Conservation (phyloP, 2,888 invertebrate species). For the Timema cristinae region DNA sequence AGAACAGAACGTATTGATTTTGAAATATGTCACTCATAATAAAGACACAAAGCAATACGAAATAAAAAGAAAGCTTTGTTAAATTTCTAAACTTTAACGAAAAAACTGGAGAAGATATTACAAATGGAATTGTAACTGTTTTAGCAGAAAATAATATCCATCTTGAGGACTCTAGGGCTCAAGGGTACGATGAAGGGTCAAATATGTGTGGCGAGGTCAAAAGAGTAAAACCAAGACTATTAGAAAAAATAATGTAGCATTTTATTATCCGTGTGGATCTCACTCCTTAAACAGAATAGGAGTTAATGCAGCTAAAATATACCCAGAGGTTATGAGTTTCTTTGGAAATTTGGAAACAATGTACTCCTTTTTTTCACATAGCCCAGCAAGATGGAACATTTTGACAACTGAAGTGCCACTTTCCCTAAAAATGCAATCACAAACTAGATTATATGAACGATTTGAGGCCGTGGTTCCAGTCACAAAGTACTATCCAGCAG, state of each 20-base stretch:
- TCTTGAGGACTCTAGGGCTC: too few relatives aligned
- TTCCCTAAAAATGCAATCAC: too few relatives aligned
- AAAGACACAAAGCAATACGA: constrained; percentile 5
- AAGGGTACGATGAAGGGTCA: not conserved
- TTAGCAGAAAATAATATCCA: too few relatives aligned
- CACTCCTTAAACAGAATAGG: too few relatives aligned
- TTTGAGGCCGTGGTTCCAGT: not conserved
- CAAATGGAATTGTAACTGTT: too few relatives aligned
- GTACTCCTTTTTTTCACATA: constrained; percentile 1
- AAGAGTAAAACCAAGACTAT: not conserved
- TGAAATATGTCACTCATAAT: not conserved
- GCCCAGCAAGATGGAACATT: not conserved
- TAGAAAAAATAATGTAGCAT: too few relatives aligned
- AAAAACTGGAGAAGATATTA: not conserved
- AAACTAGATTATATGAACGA: not conserved
- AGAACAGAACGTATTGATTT: not conserved
- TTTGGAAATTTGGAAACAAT: constrained; percentile 7
- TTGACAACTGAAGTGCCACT: too few relatives aligned
- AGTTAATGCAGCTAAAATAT: too few relatives aligned
- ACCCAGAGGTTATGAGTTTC: not conserved
- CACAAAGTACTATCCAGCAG: not conserved
- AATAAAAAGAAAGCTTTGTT: not conserved
- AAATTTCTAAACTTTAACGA: not conserved
- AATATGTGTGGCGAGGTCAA: not conserved
- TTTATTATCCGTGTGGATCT: too few relatives aligned